Base-by-base conservation (phyloP, 2,888 invertebrate species). In the Drosophila mimetica region DNA sequence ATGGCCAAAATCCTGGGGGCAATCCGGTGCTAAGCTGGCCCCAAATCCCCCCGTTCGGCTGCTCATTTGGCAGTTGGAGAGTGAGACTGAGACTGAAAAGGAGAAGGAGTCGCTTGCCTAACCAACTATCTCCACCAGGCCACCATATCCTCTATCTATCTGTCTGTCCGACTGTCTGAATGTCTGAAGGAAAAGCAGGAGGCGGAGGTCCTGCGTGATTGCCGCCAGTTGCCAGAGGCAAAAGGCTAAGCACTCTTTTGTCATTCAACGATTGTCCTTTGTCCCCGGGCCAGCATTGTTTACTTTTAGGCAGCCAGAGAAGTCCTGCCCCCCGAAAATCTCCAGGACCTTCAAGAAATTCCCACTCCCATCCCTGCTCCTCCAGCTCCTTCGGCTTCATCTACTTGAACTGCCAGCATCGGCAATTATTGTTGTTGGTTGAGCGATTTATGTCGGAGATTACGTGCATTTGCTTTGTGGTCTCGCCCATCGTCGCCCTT, bases 191-290 rank as follows among this genome's bases (percentile, higher is more conserved):
- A 64, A 52, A 41, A 22, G 53, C 20, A 37, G 57, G 46, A 47
- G 60, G 39, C 51, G 66, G 47, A 74, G 51, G 51, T 81, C 79
- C 78, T 74, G 80, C 58, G 74, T 83, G 88, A 88, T 83, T 83
- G 86, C 77, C 75, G 88, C 86, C 84, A 83, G 86, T 83, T 82
- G 86, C 86, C 88, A 83, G 72, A 75, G 88, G 88, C 83, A 83
- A 77, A 57, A 79, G 86, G 88, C 83, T 83, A 86, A 88, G 88
- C 77, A 86, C 76, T 79, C 75, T 80, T 83, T 83, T 86, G 83
- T 88, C 81, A 83, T 83, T 74, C 86, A 77, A 70, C 86, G 88
- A 79, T 79, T 83, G 88, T 86, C 86, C 86, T 88, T 88, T 88
- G 88, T 71, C 66, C 75, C 50, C 42, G 52, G 44, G 67, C 66